These are phyloP conservation scores for Peromyscus melanophrys DNA, from an alignment of 2,797 vertebrate species.

Conservation along the genomic window DNA sequence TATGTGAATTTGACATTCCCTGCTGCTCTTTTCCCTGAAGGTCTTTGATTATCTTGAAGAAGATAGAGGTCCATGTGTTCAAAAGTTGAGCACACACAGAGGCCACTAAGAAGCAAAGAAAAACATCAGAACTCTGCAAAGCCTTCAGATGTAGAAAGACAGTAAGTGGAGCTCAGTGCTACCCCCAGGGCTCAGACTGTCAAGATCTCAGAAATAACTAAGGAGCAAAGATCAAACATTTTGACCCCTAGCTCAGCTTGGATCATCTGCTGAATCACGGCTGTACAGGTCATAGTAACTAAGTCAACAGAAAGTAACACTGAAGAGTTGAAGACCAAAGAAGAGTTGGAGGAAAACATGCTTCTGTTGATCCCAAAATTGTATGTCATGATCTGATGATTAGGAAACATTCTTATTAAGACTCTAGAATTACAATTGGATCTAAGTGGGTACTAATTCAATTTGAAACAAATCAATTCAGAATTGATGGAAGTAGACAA, in stretches of 20 bases:
- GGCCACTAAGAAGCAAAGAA: neutral
- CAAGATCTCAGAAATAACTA: constrained; percentile 6
- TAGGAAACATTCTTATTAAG: neutral
- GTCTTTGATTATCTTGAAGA: neutral
- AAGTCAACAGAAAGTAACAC: neutral
- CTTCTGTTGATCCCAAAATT: neutral
- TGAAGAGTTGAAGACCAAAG: neutral
- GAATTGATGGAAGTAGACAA: neutral
- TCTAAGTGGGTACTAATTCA: neutral
- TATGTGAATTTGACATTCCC: neutral
- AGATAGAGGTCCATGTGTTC: neutral
- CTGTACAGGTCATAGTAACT: neutral
- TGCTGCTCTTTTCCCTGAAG: neutral
- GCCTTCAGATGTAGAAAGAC: neutral
- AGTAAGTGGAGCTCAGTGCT: neutral
- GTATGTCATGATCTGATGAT: neutral
- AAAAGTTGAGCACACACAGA: neutral
- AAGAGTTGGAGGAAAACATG: neutral
- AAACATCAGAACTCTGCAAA: neutral
- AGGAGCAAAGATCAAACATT: neutral
- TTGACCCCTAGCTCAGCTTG: neutral
- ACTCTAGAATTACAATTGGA: neutral
- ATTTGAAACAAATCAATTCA: neutral
- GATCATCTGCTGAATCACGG: neutral
- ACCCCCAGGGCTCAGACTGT: neutral